phyloP scores from a whole-genome alignment of 2,113 vertebrate species.

The Rhizomys pruinosus region DNA sequence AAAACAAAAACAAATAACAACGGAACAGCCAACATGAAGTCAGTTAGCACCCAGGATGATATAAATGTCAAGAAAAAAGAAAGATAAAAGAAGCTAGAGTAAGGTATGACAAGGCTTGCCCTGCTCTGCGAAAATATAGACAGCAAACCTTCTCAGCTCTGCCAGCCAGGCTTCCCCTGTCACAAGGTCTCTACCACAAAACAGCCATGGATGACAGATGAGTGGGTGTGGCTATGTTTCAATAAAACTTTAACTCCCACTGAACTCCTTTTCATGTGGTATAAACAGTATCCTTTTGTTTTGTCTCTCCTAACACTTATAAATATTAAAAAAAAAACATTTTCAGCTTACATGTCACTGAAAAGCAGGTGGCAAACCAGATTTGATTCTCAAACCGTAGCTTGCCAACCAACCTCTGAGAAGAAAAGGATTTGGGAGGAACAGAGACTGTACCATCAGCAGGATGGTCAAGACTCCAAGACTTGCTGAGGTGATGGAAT shows the following conservation, averaged over 20 bases:
- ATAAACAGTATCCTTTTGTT: background rate
- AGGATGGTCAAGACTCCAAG: background rate
- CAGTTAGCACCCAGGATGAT: background rate
- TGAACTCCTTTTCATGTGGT: background rate
- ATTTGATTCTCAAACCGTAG: background rate
- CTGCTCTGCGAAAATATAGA: background rate
- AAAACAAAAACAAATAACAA: background rate
- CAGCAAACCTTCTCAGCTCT: background rate
- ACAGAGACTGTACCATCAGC: accelerated
- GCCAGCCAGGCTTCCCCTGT: background rate
- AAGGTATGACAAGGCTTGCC: background rate
- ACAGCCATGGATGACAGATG: background rate
- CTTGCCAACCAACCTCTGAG: background rate
- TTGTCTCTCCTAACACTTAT: background rate
- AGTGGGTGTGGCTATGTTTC: background rate
- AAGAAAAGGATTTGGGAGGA: too few species aligned
- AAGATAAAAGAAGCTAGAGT: background rate
- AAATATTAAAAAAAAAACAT: background rate
- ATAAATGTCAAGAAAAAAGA: background rate
- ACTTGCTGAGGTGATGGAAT: background rate
- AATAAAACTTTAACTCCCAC: background rate
- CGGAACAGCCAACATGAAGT: background rate
- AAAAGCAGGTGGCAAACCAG: background rate
- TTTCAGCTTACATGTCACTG: background rate
- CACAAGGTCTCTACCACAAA: background rate